Base-by-base conservation (phyloP, 2,113 vertebrate genomes). In the Climacteris rufus region DNA sequence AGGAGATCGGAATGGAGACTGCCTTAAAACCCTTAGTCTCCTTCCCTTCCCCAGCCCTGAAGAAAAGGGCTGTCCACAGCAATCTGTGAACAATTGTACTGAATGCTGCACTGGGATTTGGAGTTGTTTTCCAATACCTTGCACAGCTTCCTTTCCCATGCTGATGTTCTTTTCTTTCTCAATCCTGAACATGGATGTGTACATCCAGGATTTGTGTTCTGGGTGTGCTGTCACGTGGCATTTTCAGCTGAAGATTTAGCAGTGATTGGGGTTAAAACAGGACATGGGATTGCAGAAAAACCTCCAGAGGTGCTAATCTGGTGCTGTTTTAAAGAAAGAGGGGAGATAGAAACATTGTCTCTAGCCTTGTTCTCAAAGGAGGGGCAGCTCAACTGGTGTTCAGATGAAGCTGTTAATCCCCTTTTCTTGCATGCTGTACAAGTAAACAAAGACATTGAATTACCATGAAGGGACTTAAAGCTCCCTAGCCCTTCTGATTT, bases 201-300 rank as follows among this genome's bases (percentile, higher is more conserved):
- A 24, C 60, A 21, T 49, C 31, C 79, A 83, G 85, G 52, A 50
- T 83, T 93, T 66, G 64, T 83, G 47, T 72, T 65, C 42, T 47
- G 87, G 42, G 13, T 44, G 33, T 70, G 71, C 66, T 76, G 75
- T 76, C 84, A 76, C 0, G 0, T 20, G 75, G 59, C 39, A 3
- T 39, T 77, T 87, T 33, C 75, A 83, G 75, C 60, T 74, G 52
- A 77, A 92, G 66, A 23, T 10, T 90, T 54, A 70, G 45, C 35
- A n/a, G 75, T n/a, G 81, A 63, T 56, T 35, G 61, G 76, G 71
- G 49, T 77, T 94, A 83, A 86, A 83, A 87, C 35, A 59, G 87
- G 59, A 45, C 44, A 14, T 25, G 42, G 39, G 54, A 54, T 57
- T 76, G 66, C 68, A 64, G 71, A 45, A 35, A 15, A 59, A 56